Evolutionary conservation across 2,113 vertebrate species (phyloP).

Genomic region (Cochlearius cochlearius): DNA sequence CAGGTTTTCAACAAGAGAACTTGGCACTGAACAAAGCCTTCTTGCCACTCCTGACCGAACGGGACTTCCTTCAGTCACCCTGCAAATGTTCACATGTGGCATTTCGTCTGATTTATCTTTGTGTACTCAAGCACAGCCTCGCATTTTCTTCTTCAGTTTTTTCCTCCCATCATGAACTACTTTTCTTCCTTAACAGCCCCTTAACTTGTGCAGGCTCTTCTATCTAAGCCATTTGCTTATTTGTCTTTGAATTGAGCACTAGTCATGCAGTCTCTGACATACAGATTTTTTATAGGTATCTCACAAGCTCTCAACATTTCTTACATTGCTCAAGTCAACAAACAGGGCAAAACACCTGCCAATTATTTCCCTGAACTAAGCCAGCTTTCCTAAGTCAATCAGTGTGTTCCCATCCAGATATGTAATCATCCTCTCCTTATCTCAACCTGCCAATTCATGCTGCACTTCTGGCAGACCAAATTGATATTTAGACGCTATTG

Average conservation of each 20-base stretch:
- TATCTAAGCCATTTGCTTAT: not conserved
- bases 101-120: not conserved
- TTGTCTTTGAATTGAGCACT: not conserved
- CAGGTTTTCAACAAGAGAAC: not conserved
- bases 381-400: slow-evolving; percentile 32
- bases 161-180: not conserved
- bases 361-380: slow-evolving; percentile 39
- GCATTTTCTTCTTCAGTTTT: not conserved
- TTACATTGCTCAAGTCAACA: slow-evolving; percentile 29
- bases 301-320: not conserved
- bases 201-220: not conserved
- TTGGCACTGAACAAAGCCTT: not conserved
- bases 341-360: slow-evolving; percentile 43
- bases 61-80: not conserved
- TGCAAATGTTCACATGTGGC: not conserved
- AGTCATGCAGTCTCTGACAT: not conserved
- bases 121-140: not conserved
- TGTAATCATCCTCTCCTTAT: slow-evolving; percentile 20
- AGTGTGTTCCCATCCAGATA: slow-evolving; percentile 17
- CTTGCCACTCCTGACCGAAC: not conserved
- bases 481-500: not conserved
- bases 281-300: not conserved
- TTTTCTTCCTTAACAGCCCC: not conserved
- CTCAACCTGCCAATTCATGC: slow-evolving; percentile 50
- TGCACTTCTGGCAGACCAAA: slow-evolving; percentile 34